Evolutionary conservation across 2,888 invertebrate genomes (phyloP), one percentile per base, ranked within the genome.

Genomic region (Hecatera dysodea): DNA sequence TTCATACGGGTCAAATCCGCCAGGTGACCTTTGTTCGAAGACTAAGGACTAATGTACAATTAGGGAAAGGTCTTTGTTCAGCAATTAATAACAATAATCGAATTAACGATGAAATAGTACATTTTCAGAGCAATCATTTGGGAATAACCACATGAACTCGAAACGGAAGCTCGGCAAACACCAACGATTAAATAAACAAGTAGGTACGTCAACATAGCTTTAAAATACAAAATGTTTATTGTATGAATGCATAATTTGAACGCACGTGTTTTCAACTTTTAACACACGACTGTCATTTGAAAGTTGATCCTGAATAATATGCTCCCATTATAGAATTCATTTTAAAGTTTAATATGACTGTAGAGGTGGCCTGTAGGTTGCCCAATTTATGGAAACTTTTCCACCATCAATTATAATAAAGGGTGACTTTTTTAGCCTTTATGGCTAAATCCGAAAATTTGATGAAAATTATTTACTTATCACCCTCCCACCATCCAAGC

Each of bases 181-280:
- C 27, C 17, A 55, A 48, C 1, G n/a, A 69, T 69, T 69, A 57
- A 56, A 72, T 70, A 71, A 72, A 57, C 42, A 22, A 78, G n/a
- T 42, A 48, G 22, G 1, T 6, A 70, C 36, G 8, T 72, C 24
- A 70, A 52, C 42, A 72, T 9, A 57, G 36, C 27, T 57, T 79
- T 61, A 50, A 52, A 79, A 57, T 48, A 59, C 52, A 57, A 52
- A 60, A 56, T 72, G 74, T 74, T 62, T 80, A 62, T 57, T 56
- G 24, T 52, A 65, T 80, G 57, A 74, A 74, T 80, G 60, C 24
- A 61, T 57, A 52, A 73, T 73, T 57, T 65, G 33, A 74, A 62
- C 67, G n/a, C 75, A 75, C 76, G 81, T 75, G 81, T 80, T n/a
- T n/a, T 75, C 29, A 57, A 64, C 46, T 64, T 53, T 50, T 27